Conservation (phyloP, 2,113 vertebrate species). For the Oncorhynchus masou region DNA sequence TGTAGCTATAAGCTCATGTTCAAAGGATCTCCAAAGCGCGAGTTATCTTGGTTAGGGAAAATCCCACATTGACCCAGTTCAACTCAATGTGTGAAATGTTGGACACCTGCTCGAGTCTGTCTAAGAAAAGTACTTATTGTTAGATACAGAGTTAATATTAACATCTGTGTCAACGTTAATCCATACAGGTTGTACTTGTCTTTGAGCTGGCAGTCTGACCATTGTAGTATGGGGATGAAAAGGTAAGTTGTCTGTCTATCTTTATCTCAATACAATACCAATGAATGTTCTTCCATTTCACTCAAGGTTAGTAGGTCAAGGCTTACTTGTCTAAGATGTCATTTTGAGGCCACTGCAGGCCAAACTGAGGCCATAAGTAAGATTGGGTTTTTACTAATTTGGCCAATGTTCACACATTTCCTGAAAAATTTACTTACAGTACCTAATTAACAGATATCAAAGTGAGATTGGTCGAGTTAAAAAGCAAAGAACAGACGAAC, state of each 20-base stretch:
- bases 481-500: not conserved
- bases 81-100: not conserved
- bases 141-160: not conserved
- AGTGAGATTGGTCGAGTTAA: no score
- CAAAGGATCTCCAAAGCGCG: no score
- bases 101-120: not conserved
- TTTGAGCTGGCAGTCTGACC: not conserved
- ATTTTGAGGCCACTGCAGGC: not conserved
- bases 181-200: not conserved
- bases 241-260: not conserved
- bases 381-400: not conserved
- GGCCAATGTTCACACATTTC: not conserved
- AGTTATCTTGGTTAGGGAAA: not conserved
- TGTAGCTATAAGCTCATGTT: no score
- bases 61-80: not conserved
- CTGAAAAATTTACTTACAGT: not conserved
- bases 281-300: not conserved
- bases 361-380: not conserved
- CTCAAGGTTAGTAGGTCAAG: not conserved
- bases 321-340: no score
- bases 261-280: not conserved
- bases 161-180: not conserved
- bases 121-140: not conserved
- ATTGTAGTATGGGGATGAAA: not conserved
- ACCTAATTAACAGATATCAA: no score